phyloP scores from a whole-genome alignment of 2,888 invertebrate species.

The Drosophila austrosaltans region DNA sequence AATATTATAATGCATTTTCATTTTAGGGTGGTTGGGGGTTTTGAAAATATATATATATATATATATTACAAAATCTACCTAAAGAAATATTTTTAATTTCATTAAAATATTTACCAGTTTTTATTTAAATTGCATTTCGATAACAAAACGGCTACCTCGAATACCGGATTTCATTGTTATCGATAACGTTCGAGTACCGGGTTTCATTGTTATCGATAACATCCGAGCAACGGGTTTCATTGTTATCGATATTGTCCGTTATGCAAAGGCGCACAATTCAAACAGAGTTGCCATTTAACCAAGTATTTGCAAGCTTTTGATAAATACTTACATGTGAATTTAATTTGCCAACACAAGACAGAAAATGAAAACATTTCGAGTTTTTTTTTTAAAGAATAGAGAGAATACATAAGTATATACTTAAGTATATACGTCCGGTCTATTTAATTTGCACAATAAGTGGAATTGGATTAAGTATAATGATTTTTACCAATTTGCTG shows the following conservation, averaged over 20 bases:
- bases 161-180: not conserved
- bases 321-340: not conserved
- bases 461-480: conserved; percentile 5
- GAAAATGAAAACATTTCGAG: not conserved
- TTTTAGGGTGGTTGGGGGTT: not conserved
- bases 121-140: not conserved
- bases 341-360: not conserved
- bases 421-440: conserved; percentile 5
- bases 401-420: not conserved
- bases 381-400: not conserved
- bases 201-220: not conserved
- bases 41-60: not conserved
- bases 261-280: not conserved
- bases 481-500: conserved; percentile 9
- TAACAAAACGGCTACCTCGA: not conserved
- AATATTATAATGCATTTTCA: not conserved
- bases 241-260: not conserved
- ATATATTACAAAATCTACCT: no score
- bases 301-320: not conserved
- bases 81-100: no score
- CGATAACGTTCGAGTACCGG: not conserved
- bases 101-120: not conserved
- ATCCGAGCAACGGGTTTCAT: not conserved
- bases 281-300: not conserved
- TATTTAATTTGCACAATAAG: conserved; percentile 7